Evolutionary conservation across 2,888 invertebrate genomes (phyloP).

Genomic region (Polydrusus tereticollis): DNA sequence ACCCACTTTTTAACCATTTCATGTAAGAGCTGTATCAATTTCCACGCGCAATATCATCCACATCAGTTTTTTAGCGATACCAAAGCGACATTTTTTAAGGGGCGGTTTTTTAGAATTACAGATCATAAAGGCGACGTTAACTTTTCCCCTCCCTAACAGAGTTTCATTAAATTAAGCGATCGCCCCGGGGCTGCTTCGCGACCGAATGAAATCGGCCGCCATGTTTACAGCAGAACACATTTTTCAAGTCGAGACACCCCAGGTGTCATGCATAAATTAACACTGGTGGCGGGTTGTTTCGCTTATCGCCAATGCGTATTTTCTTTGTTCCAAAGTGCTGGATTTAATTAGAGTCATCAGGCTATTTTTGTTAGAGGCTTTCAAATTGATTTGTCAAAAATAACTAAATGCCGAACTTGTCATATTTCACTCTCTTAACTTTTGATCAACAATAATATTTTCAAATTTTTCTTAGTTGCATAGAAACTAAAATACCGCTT

Average conservation of each 20-base stretch:
- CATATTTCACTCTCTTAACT: too few species aligned
- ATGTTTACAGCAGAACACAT: constrained; percentile 40
- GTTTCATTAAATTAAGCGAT: constrained; percentile 46
- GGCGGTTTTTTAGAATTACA: constrained; percentile 32
- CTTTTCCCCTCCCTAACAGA: constrained; percentile 28
- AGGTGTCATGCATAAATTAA: constrained; percentile 47
- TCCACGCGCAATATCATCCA: too few species aligned
- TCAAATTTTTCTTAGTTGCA: too few species aligned
- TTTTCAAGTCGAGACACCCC: constrained; percentile 42
- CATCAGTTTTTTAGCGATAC: too few species aligned
- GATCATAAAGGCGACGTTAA: constrained; percentile 40
- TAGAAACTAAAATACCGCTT: too few species aligned
- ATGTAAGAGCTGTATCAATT: too few species aligned
- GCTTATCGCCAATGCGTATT: constrained; percentile 12
- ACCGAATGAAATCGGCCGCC: constrained; percentile 43
- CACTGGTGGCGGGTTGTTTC: constrained; percentile 9
- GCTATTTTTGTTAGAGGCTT: too few species aligned
- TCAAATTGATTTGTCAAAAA: too few species aligned
- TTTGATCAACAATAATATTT: too few species aligned
- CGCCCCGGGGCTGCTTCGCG: constrained; percentile 26
- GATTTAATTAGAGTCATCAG: not conserved
- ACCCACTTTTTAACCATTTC: too few species aligned
- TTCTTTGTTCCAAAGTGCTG: constrained; percentile 13
- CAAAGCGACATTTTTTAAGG: not conserved
- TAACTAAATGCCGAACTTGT: too few species aligned